These are phyloP conservation scores for Salpingus planirostris DNA, from an alignment of 2,888 invertebrate species.

Conservation along the genomic window DNA sequence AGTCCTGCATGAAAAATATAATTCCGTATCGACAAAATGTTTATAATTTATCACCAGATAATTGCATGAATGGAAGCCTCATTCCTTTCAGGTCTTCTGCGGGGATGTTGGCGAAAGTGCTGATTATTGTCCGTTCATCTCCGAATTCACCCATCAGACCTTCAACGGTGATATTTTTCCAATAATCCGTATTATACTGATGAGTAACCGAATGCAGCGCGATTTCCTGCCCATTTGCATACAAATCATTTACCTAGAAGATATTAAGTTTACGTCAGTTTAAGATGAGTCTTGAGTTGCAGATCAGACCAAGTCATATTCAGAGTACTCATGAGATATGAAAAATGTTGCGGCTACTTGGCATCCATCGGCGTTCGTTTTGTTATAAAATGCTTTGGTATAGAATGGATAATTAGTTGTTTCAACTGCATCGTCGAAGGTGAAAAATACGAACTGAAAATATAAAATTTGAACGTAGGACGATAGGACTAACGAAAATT, in stretches of 20 bases:
- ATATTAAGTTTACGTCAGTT: no score
- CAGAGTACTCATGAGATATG: conserved; percentile 62
- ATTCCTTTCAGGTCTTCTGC: conserved; percentile 40
- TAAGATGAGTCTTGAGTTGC: no score
- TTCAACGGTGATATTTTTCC: conserved; percentile 48
- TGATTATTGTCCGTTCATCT: conserved; percentile 47
- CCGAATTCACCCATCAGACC: conserved; percentile 49
- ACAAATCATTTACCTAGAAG: conserved; percentile 47
- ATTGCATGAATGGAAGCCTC: conserved; percentile 49
- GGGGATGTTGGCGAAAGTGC: conserved; percentile 49
- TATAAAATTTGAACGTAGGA: conserved; percentile 5
- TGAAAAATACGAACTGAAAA: conserved; percentile 54
- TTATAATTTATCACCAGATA: conserved; percentile 46
- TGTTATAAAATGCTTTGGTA: conserved; percentile 42
- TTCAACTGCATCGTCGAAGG: conserved; percentile 59
- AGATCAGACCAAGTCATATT: no score
- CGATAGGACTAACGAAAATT: not conserved
- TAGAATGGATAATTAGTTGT: conserved; percentile 49
- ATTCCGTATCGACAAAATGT: no score
- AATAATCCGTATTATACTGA: conserved; percentile 46
- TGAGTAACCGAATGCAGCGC: conserved; percentile 62
- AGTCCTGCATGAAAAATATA: not conserved
- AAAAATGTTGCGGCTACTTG: conserved; percentile 56
- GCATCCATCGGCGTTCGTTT: conserved; percentile 57
- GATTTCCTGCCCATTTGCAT: conserved; percentile 54